Base-by-base conservation (phyloP, 2,888 invertebrate species). In the Augiades crinisus region DNA sequence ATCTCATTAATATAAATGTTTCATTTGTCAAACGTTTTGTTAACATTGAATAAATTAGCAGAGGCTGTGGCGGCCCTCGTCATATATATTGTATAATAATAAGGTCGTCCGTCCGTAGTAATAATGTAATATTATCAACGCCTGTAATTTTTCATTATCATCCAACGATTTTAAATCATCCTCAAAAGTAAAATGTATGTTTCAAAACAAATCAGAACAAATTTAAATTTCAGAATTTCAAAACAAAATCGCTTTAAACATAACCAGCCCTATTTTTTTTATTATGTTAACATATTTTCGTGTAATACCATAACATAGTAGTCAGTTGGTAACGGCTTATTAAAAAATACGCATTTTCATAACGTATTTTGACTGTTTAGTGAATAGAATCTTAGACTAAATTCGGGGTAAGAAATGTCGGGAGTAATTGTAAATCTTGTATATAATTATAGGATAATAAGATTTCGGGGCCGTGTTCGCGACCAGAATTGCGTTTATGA, bases 1-100 rank as follows among this genome's bases (percentile, higher is more conserved):
- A 87, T 87, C 87, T 87, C 87, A 84, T 82, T 41, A 41, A 41
- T 49, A 47, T 87, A 86, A 84, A 81, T 30, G 33, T 30, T 17
- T 47, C 34, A 40, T 40, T 53, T 41, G 27, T 30, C 41, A 30
- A 41, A 41, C 16, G 4, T 27, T 17, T 16, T 16, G 8, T 19
- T 30, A 17, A 17, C 1, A 1, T 34, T 16, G 5, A 16, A 16
- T n/a, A 19, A 31, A 31, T 27, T 16, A 30, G 3, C 8, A 21
- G 12, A 36, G 30, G 30, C 45, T 51, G 44, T 45, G 37, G 38
- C 22, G 27, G 36, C 43, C 50, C 41, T 27, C 21, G 13, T 14
- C 5, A 14, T 37, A 8, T 30, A 40, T 43, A 19, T 17, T 41
- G 54, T 17, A 54, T 56, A 44, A n/a, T n/a, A 55, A 56, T 56